Conservation (phyloP, 2,113 vertebrate species). For the Ceuthmochares aereus region DNA sequence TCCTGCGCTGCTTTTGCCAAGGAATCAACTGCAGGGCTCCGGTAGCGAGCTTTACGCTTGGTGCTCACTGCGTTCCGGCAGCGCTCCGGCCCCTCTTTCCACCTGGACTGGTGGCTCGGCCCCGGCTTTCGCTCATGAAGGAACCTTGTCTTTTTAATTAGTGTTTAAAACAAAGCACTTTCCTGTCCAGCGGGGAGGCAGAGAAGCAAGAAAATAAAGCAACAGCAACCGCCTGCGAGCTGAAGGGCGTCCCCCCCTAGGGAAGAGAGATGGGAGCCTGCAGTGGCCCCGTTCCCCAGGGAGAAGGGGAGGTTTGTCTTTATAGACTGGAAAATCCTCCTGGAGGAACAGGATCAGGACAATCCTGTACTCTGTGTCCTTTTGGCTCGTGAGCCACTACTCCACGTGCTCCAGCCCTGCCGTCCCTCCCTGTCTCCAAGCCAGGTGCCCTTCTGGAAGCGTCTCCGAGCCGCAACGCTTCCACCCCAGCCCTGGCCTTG, state of each 20-base stretch:
- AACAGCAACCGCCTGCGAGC: not conserved
- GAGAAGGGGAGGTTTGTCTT: not conserved
- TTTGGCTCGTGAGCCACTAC: not conserved
- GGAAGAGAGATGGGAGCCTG: not conserved
- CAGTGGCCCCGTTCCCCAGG: not conserved
- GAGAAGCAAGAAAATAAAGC: not conserved
- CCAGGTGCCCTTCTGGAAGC: not conserved
- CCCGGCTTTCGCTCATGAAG: not conserved
- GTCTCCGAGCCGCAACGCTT: not conserved
- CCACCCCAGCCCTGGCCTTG: not conserved
- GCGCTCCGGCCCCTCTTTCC: not conserved
- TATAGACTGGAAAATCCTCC: fast-evolving
- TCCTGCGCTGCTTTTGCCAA: not conserved
- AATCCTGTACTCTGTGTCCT: not conserved
- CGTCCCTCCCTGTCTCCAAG: not conserved
- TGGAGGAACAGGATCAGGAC: not conserved
- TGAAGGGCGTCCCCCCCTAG: not conserved
- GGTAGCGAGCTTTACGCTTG: not conserved
- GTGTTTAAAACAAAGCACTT: not conserved
- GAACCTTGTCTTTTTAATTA: not conserved
- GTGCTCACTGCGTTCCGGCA: fast-evolving
- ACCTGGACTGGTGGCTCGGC: not conserved
- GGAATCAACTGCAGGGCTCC: not conserved
- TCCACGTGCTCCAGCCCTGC: not conserved
- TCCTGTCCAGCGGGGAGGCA: not conserved